These are phyloP conservation scores for Halichoeres trimaculatus DNA, from an alignment of 2,113 vertebrate species.

Conservation along the genomic window DNA sequence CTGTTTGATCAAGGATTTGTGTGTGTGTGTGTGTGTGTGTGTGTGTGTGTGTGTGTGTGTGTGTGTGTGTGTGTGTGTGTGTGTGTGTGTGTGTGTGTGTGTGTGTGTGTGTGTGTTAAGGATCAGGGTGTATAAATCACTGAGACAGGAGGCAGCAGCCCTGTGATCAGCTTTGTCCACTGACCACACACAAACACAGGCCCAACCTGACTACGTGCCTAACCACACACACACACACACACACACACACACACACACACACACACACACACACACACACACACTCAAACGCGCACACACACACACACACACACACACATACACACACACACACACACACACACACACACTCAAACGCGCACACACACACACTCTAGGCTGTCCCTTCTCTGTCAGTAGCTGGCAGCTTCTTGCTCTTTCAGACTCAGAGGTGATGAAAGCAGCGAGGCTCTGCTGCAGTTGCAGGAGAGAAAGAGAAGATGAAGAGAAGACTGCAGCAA, in stretches of 20 bases:
- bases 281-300: neutral
- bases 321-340: slow-evolving; percentile 30
- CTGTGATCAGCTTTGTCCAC: slow-evolving; percentile 33
- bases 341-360: no score
- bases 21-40: no score
- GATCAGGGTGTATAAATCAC: slow-evolving; percentile 7
- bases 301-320: neutral
- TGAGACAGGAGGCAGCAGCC: slow-evolving; percentile 36
- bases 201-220: neutral
- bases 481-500: slow-evolving; percentile 27
- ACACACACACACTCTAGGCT: slow-evolving; percentile 5
- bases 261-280: slow-evolving; percentile 37
- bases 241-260: slow-evolving; percentile 10
- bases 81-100: neutral
- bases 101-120: neutral
- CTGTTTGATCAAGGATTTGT: neutral
- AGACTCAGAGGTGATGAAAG: slow-evolving; percentile 32
- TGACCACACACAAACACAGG: slow-evolving; percentile 37
- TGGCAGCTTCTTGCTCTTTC: slow-evolving; percentile 8
- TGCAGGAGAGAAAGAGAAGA: slow-evolving; percentile 2
- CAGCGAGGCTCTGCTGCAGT: neutral
- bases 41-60: slow-evolving; percentile 8
- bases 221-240: neutral
- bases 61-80: neutral
- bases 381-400: slow-evolving; percentile 55